Conservation (phyloP, 92 coral and sea anemone genomes). For the Pocillopora meandrina region DNA sequence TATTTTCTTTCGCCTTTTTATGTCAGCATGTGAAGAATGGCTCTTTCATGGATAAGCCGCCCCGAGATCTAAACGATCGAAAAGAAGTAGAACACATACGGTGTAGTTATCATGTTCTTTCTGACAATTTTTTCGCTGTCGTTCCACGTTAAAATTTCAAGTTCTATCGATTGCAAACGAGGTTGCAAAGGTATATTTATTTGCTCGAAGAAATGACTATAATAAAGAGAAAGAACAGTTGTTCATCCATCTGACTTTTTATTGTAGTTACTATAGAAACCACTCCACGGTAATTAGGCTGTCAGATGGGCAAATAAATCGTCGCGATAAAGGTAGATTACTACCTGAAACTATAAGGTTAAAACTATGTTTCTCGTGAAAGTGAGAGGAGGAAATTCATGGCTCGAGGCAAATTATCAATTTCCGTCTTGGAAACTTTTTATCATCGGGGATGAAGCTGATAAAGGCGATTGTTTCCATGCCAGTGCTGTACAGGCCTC, state of each 20-base stretch:
- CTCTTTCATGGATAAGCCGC: conserved; percentile 16
- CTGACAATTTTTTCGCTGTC: not conserved
- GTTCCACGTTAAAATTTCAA: not conserved
- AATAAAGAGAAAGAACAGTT: not conserved
- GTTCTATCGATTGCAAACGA: not conserved
- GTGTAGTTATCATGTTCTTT: not conserved
- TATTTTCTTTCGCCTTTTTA: not conserved
- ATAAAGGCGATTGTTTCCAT: not conserved
- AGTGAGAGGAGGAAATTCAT: not conserved
- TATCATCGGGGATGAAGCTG: conserved; percentile 3
- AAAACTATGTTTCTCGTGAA: not conserved
- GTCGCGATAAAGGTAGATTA: not conserved
- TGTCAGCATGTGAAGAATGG: conserved; percentile 2
- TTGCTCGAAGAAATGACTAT: not conserved
- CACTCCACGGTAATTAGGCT: not conserved
- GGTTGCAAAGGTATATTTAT: not conserved
- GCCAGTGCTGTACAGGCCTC: not conserved
- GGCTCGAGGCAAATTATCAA: not conserved
- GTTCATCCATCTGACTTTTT: not conserved
- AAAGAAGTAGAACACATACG: no score
- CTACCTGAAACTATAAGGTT: not conserved
- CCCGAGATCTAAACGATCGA: not conserved
- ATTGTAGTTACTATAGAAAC: conserved; percentile 23
- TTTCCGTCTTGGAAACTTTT: not conserved
- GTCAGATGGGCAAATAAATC: not conserved